Conservation (phyloP, 2,888 invertebrate genomes). For the Leucophenga maculata region DNA sequence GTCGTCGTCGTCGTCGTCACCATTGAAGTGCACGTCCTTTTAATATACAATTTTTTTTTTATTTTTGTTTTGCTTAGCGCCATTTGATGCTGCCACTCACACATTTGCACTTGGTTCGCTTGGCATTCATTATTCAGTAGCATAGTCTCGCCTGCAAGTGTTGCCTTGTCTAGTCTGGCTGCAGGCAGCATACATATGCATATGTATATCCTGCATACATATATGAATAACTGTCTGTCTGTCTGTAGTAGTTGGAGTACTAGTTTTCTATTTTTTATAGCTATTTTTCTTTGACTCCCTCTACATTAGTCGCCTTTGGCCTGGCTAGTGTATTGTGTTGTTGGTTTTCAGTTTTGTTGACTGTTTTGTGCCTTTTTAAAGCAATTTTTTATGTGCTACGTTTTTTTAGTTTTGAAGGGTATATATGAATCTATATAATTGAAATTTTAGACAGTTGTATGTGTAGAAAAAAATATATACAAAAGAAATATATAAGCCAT, state of each 20-base stretch:
- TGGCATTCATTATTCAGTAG: constrained; percentile 20
- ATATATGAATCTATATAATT: too few species aligned
- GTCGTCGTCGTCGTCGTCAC: too few species aligned
- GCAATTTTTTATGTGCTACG: not conserved
- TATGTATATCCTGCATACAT: not conserved
- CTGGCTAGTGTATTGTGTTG: too few species aligned
- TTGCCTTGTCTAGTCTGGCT: not conserved
- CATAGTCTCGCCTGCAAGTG: not conserved
- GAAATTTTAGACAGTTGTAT: too few species aligned
- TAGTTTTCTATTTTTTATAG: too few species aligned
- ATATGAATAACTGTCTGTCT: not conserved
- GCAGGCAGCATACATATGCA: constrained; percentile 2
- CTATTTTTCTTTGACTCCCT: too few species aligned
- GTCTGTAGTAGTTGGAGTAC: too few species aligned
- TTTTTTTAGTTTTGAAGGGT: too few species aligned
- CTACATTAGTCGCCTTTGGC: too few species aligned
- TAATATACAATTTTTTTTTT: too few species aligned
- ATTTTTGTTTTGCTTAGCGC: not conserved
- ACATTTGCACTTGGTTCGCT: constrained; percentile 17
- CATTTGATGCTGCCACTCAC: constrained; percentile 4
- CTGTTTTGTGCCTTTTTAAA: not conserved
- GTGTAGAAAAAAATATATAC: too few species aligned
- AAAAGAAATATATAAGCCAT: too few species aligned
- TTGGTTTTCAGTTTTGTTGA: not conserved
- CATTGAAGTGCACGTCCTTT: not conserved